phyloP scores from a whole-genome alignment of 92 coral and sea anemone genomes.

The Palythoa grandis region DNA sequence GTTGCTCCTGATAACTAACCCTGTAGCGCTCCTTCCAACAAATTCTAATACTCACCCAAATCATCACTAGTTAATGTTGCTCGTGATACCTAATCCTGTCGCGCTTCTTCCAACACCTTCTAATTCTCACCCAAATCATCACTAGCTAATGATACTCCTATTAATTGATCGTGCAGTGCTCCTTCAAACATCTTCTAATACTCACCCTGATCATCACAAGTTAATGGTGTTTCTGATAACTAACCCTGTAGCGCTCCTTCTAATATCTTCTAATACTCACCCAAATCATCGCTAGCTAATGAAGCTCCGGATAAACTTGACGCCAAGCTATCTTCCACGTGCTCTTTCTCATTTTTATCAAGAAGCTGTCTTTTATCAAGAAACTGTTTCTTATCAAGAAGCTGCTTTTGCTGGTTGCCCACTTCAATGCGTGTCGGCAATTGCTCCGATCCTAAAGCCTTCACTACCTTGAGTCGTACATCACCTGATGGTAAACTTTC shows the following conservation, averaged over 20 bases:
- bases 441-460: conserved; percentile 48
- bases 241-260: neutral
- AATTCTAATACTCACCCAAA: conserved; percentile 9
- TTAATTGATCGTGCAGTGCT: neutral
- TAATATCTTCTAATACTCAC: conserved; percentile 44
- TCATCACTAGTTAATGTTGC: conserved; percentile 60
- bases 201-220: conserved; percentile 76
- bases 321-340: conserved; percentile 44
- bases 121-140: conserved; percentile 56
- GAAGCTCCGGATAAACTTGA: conserved; percentile 54
- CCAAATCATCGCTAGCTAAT: conserved; percentile 66
- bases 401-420: conserved; percentile 54
- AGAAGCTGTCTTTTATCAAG: conserved; percentile 5
- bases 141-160: conserved; percentile 47
- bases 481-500: conserved; percentile 86
- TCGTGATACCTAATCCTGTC: conserved; percentile 4
- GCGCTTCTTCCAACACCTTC: neutral
- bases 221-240: conserved; percentile 44
- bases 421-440: conserved; percentile 58
- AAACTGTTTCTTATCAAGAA: conserved; percentile 28
- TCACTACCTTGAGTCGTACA: conserved; percentile 67
- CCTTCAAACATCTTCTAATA: neutral
- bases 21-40: neutral
- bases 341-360: conserved; percentile 54
- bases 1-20: too few species aligned